Evolutionary conservation across 2,797 vertebrate species (phyloP), one percentile per base, ranked within the genome.

Genomic region (Etheostoma nigrum): DNA sequence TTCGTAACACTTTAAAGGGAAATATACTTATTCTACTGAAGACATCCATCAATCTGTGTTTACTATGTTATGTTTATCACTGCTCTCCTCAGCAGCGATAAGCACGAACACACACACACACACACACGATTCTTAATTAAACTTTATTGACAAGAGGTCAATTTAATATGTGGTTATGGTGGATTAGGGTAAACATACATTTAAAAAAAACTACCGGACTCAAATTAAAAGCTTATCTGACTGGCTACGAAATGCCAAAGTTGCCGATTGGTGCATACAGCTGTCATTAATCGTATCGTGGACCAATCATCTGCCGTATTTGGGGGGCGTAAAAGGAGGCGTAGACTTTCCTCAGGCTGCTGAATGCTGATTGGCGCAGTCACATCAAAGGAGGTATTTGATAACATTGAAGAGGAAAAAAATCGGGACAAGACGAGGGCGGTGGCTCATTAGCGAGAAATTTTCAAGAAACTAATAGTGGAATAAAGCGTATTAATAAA

Each of bases 291-390:
- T 7, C 0, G 0, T 4, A 11, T 1, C 0, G 0, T 33, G 0
- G 36, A 21, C 87, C 84, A 89, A 90, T 91, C 51, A 49, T 2
- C 5, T 36, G 15, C 13, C 0, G 2, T 0, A 1, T 27, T 7
- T 0, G 2, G 1, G 2, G 82, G 88, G 81, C 52, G 85, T 83
- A 1, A 15, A 33, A 1, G 53, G 44, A 48, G 85, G 76, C 53
- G 78, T 82, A 27, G 1, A 18, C 2, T 3, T 27, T 74, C 67
- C 42, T 6, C 3, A 9, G 57, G 13, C n/a, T 15, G 47, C 69
- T 81, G 89, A 93, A 92, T 94, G 87, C 65, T 81, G 89, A 93
- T 93, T 94, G 87, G 92, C 33, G 27, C 53, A 21, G n/a, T 11
- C 6, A 62, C 19, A 16, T 80, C 67, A 57, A 0, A 76, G 78